phyloP scores from a whole-genome alignment of 2,797 vertebrate species.

The Garrulus glandarius region DNA sequence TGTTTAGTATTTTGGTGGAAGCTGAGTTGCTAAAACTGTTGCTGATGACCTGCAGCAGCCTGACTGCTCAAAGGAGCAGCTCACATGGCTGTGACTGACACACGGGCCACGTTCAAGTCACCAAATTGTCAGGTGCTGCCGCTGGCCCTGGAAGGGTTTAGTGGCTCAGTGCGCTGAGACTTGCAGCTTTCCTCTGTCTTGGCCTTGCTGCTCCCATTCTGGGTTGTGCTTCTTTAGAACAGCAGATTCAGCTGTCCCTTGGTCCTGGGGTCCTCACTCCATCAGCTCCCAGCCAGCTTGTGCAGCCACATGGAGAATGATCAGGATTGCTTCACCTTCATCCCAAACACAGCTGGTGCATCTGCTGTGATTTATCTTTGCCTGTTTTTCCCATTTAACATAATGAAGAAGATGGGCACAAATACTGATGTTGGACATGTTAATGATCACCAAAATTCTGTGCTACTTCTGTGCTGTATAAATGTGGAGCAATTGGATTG shows the following conservation, averaged over 20 bases:
- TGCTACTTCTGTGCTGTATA: not conserved
- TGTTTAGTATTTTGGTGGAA: not conserved
- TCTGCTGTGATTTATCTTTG: not conserved
- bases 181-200: not conserved
- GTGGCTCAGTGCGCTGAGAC: not conserved
- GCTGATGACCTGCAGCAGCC: not conserved
- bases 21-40: not conserved
- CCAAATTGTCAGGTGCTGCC: not conserved
- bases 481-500: not conserved
- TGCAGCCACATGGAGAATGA: not conserved
- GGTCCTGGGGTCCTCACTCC: too few species aligned
- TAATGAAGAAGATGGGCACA: not conserved
- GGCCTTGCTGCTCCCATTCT: not conserved
- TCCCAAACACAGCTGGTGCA: not conserved
- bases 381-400: not conserved
- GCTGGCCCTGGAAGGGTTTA: not conserved
- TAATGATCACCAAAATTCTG: not conserved
- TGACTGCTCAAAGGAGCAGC: not conserved
- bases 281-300: not conserved
- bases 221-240: not conserved
- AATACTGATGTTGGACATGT: not conserved
- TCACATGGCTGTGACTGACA: too few species aligned
- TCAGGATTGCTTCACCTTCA: not conserved
- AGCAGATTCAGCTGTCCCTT: not conserved
- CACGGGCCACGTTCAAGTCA: fast-evolving